Evolutionary conservation across 1,140 invertebrate species (phyloP).

Genomic region (Drosophila murphyi): DNA sequence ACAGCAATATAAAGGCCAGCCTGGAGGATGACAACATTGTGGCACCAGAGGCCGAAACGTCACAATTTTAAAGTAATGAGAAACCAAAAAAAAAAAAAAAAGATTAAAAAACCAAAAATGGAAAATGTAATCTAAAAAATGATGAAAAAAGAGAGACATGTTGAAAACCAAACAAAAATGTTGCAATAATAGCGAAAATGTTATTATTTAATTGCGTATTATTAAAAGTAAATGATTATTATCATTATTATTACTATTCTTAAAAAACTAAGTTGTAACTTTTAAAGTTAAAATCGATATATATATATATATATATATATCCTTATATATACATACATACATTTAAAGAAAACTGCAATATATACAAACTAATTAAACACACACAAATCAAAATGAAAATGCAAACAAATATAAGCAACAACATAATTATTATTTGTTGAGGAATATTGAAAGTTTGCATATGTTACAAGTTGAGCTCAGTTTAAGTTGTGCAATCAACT

Average conservation of each 20-base stretch:
- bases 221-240: conserved; percentile 75
- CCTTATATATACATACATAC: conserved; percentile 47
- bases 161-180: conserved; percentile 46
- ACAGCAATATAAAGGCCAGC: conserved; percentile 43
- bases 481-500: conserved; percentile 5
- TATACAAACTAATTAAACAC: conserved; percentile 67
- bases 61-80: conserved; percentile 74
- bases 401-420: conserved; percentile 21
- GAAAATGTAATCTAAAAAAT: conserved; percentile 17
- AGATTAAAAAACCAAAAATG: not conserved
- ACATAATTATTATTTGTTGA: conserved; percentile 27
- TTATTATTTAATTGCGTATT: conserved; percentile 80
- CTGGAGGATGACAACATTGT: conserved; percentile 58
- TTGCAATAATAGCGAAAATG: conserved; percentile 82
- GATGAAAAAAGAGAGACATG: conserved; percentile 36
- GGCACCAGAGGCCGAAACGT: conserved; percentile 37
- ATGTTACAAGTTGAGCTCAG: conserved; percentile 40
- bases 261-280: conserved; percentile 78
- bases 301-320: conserved; percentile 48
- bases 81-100: conserved; percentile 42
- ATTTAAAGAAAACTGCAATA: conserved; percentile 72
- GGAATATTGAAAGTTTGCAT: conserved; percentile 26
- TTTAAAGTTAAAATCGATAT: conserved; percentile 75
- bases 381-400: conserved; percentile 66
- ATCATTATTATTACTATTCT: conserved; percentile 67